These are phyloP conservation scores for Coleophora flavipennella DNA, from an alignment of 2,888 invertebrate species.

Conservation along the genomic window DNA sequence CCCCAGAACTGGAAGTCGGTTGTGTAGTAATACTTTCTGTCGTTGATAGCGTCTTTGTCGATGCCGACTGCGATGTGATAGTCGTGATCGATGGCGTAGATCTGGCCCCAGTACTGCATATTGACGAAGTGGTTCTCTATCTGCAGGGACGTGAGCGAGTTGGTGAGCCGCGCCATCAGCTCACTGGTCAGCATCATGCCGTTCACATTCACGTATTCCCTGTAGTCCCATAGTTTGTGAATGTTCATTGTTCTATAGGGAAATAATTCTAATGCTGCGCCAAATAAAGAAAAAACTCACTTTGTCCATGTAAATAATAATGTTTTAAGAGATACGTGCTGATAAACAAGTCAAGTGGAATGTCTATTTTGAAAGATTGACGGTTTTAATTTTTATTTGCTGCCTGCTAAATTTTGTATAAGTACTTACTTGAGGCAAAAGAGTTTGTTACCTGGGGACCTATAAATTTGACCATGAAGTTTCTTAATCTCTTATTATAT, in stretches of 20 bases:
- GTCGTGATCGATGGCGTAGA: conserved; percentile 82
- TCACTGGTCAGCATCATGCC: conserved; percentile 83
- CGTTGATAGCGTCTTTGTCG: conserved; percentile 80
- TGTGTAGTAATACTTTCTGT: conserved; percentile 85
- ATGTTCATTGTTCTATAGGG: conserved; percentile 28
- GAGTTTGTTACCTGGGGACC: too few relatives aligned
- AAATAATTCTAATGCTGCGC: too few relatives aligned
- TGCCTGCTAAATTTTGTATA: too few relatives aligned
- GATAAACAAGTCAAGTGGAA: background rate
- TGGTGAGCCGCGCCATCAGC: conserved; percentile 80
- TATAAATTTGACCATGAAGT: too few relatives aligned
- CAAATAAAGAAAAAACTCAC: background rate
- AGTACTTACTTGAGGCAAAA: too few relatives aligned
- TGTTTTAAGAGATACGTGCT: background rate
- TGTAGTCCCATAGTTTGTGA: conserved; percentile 62
- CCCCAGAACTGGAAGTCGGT: conserved; percentile 80
- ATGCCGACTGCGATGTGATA: conserved; percentile 90
- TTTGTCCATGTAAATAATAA: too few relatives aligned
- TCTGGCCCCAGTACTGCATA: conserved; percentile 90
- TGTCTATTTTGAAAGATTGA: background rate
- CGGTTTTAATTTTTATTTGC: background rate
- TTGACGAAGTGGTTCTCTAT: conserved; percentile 87
- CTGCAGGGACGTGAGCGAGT: conserved; percentile 84
- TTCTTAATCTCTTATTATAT: too few relatives aligned
- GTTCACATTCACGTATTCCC: conserved; percentile 61